A percentile compares a stretch with the other conserved stretches of the same genome.
phyloP scores from a whole-genome alignment of 2,113 vertebrate genomes.

The Gracilinanus agilis region DNA sequence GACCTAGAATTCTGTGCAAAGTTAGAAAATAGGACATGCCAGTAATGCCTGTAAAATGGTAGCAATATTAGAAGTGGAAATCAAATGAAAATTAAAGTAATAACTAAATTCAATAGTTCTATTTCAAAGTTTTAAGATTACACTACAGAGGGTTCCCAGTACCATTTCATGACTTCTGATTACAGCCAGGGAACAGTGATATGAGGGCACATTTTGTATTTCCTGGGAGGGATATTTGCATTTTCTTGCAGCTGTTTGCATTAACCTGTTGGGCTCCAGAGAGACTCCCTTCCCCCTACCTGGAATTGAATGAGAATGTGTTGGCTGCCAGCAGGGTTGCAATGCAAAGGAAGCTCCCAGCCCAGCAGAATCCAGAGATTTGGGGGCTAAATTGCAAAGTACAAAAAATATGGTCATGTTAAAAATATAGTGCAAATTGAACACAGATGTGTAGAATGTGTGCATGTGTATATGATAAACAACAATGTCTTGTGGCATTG shows the following conservation, averaged over 20 bases:
- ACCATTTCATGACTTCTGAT: slow-evolving; percentile 65
- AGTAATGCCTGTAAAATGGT: slow-evolving; percentile 55
- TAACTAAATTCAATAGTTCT: slow-evolving; percentile 79
- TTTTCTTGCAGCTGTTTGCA: slow-evolving; percentile 38
- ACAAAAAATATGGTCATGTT: background rate
- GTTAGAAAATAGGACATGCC: slow-evolving; percentile 58
- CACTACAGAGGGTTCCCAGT: slow-evolving; percentile 61
- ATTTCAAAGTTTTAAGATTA: slow-evolving; percentile 68
- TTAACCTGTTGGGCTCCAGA: slow-evolving; percentile 47
- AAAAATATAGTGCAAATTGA: background rate
- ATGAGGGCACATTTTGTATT: slow-evolving; percentile 51
- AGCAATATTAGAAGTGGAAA: slow-evolving; percentile 76
- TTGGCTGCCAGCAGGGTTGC: slow-evolving; percentile 34
- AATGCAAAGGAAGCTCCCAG: slow-evolving; percentile 40
- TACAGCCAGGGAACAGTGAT: slow-evolving; percentile 42
- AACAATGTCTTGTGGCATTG: background rate
- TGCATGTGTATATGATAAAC: background rate
- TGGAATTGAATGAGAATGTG: slow-evolving; percentile 44
- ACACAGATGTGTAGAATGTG: background rate
- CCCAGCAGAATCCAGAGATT: background rate
- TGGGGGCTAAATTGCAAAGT: background rate
- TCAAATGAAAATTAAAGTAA: slow-evolving; percentile 79
- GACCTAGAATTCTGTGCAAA: slow-evolving; percentile 33
- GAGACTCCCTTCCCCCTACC: slow-evolving; percentile 49
- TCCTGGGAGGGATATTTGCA: slow-evolving; percentile 52